Conservation (phyloP, 2,797 vertebrate species). For the Amblyopsis hoosieri region DNA sequence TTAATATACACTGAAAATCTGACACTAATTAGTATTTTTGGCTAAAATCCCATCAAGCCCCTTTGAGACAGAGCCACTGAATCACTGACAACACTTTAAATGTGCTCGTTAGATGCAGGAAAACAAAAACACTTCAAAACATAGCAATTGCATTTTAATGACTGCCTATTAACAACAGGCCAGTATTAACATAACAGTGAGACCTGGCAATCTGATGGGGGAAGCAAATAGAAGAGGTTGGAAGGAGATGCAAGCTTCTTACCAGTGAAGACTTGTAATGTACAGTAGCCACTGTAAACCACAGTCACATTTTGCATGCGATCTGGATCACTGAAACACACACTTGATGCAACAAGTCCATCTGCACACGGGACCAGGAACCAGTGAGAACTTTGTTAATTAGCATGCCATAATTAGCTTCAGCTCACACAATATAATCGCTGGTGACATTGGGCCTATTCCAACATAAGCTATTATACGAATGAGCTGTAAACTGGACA, state of each 20-base stretch:
- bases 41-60: slow-evolving; percentile 54
- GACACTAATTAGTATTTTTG: slow-evolving; percentile 74
- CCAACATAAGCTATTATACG: slow-evolving; percentile 21
- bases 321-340: too few species aligned
- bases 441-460: slow-evolving; percentile 43
- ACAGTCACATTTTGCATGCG: not conserved
- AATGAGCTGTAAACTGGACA: slow-evolving; percentile 26
- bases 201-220: slow-evolving; percentile 6
- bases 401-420: slow-evolving; percentile 64
- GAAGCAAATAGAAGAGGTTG: slow-evolving; percentile 16
- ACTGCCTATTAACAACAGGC: slow-evolving; percentile 50
- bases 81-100: slow-evolving; percentile 62
- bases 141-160: slow-evolving; percentile 62
- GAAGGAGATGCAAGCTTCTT: not conserved
- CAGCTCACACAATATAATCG: slow-evolving; percentile 41
- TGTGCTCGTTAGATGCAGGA: slow-evolving; percentile 51
- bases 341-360: slow-evolving; percentile 44
- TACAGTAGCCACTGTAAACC: too few species aligned
- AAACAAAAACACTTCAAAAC: slow-evolving; percentile 67
- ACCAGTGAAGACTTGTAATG: too few species aligned
- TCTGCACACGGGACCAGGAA: slow-evolving; percentile 41
- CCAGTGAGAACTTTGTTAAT: slow-evolving; percentile 54
- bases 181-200: slow-evolving; percentile 42
- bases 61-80: slow-evolving; percentile 49
- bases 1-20: slow-evolving; percentile 71